These are phyloP conservation scores for Argyrosomus regius DNA, from an alignment of 2,797 vertebrate species.

Conservation along the genomic window DNA sequence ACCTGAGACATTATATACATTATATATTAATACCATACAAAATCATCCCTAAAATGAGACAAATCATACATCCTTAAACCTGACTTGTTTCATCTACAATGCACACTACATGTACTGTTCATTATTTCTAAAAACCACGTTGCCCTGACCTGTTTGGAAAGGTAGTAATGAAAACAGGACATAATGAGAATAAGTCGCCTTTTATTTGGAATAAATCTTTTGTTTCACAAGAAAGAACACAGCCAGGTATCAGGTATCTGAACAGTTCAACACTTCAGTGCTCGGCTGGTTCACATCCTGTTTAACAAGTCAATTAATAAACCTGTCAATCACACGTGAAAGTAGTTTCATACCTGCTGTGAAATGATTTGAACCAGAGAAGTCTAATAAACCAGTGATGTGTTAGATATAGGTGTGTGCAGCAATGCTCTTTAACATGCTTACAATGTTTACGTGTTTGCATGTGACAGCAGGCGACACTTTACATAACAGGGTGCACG, in stretches of 20 bases:
- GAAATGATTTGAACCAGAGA: neutral
- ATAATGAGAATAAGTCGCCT: too few species aligned
- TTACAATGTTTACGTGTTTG: too few species aligned
- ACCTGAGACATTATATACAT: neutral
- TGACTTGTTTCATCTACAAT: too few species aligned
- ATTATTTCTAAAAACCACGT: too few species aligned
- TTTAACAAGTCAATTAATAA: neutral
- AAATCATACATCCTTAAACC: neutral
- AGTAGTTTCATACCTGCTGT: neutral
- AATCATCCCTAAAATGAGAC: neutral
- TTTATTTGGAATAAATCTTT: neutral
- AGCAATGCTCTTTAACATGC: too few species aligned
- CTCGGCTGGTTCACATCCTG: too few species aligned
- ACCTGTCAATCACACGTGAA: neutral
- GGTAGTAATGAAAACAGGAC: too few species aligned
- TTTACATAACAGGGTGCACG: slow-evolving; percentile 11
- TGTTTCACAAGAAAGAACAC: neutral
- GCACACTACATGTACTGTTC: too few species aligned
- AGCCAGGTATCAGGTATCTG: neutral
- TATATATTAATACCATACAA: neutral
- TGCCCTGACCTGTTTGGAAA: too few species aligned
- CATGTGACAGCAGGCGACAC: neutral
- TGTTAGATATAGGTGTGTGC: too few species aligned
- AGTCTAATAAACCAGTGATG: neutral
- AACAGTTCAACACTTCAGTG: neutral